Evolutionary conservation across 2,797 vertebrate genomes (phyloP).

Genomic region (Salmo trutta): DNA sequence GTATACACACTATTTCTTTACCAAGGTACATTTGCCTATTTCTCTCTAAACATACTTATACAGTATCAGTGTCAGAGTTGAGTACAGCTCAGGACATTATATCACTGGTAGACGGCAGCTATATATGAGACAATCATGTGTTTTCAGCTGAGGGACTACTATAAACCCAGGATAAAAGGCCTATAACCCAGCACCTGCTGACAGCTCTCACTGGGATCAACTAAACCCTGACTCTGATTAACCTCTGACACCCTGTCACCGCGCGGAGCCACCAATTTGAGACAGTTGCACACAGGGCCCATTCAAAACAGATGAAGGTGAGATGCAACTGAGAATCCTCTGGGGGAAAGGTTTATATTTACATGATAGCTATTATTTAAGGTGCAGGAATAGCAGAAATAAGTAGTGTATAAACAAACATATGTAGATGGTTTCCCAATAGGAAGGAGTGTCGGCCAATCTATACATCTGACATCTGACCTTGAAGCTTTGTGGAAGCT

Average conservation of each 20-base stretch:
- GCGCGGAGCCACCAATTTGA: conserved; percentile 34
- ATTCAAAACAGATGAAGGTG: conserved; percentile 2
- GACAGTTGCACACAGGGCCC: conserved; percentile 17
- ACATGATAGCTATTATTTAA: conserved; percentile 32
- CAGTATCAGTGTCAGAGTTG: too few relatives aligned
- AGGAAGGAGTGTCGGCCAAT: too few relatives aligned
- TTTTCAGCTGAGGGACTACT: not conserved
- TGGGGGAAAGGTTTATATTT: conserved; percentile 8
- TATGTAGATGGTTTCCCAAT: too few relatives aligned
- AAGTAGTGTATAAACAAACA: too few relatives aligned
- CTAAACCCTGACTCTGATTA: conserved; percentile 29
- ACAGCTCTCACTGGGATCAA: conserved; percentile 20
- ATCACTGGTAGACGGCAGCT: too few relatives aligned
- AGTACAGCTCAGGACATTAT: too few relatives aligned
- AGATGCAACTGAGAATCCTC: not conserved
- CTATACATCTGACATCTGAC: too few relatives aligned
- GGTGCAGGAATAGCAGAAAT: not conserved
- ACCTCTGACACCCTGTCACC: conserved; percentile 11
- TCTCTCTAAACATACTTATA: too few relatives aligned
- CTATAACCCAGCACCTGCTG: not conserved
- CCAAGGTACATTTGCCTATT: not conserved
- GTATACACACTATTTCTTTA: not conserved
- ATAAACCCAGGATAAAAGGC: conserved; percentile 16
- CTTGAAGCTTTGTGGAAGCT: too few relatives aligned
- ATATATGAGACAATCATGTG: conserved; percentile 6